Evolutionary conservation across 2,888 invertebrate genomes (phyloP).

Genomic region (Polymixis lichenea): DNA sequence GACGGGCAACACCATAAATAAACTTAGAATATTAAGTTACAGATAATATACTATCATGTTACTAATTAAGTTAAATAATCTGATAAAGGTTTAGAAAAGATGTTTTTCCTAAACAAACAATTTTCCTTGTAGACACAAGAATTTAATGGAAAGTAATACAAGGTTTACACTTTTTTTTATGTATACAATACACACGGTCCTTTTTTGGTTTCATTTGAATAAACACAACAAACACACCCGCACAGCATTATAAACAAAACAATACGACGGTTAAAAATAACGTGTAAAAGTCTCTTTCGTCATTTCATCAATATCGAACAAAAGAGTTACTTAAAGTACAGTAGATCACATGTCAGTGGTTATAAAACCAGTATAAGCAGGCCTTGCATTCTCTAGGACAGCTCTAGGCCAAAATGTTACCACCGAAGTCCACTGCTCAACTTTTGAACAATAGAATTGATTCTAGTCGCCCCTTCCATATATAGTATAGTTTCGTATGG

Average conservation of each 20-base stretch:
- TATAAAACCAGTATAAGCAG: no score
- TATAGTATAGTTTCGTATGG: no score
- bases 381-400: no score
- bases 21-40: conserved; percentile 26
- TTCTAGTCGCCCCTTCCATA: no score
- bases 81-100: conserved; percentile 4
- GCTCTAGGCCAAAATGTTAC: no score
- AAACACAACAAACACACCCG: not conserved
- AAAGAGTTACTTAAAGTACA: no score
- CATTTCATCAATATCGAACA: no score
- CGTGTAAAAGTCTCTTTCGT: no score
- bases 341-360: no score
- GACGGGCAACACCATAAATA: conserved; percentile 24
- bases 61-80: conserved; percentile 43
- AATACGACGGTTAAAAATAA: no score
- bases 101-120: not conserved
- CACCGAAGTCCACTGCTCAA: no score
- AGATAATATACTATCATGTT: conserved; percentile 40
- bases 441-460: no score
- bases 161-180: conserved; percentile 9
- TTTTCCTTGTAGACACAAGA: not conserved
- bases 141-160: conserved; percentile 10
- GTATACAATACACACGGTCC: not conserved
- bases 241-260: not conserved
- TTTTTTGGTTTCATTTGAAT: conserved; percentile 25